Conservation (phyloP, 1,140 invertebrate species). For the Trinorchestia longiramus region DNA sequence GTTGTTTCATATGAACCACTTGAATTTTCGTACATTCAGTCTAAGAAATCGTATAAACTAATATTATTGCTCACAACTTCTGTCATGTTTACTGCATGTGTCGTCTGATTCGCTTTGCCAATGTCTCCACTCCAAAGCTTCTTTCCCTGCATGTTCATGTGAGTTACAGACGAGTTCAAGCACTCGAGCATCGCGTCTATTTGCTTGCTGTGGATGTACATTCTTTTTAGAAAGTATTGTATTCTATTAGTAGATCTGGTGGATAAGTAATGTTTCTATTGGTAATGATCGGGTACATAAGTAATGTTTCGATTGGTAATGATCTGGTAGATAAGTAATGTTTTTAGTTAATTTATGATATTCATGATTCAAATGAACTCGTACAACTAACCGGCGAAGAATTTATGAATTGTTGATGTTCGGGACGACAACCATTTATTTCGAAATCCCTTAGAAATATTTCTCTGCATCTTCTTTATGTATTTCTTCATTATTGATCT, state of each 20-base stretch:
- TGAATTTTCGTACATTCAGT: neutral
- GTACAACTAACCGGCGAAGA: too few species aligned
- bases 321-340: too few species aligned
- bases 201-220: neutral
- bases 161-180: neutral
- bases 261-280: neutral
- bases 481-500: neutral
- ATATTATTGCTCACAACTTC: neutral
- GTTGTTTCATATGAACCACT: neutral
- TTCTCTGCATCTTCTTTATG: neutral
- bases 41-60: neutral
- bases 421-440: too few species aligned
- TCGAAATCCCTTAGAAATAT: too few species aligned
- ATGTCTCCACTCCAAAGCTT: neutral
- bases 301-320: too few species aligned
- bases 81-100: neutral
- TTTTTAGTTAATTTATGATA: too few species aligned
- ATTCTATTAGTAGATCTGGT: neutral
- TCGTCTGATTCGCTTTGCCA: neutral
- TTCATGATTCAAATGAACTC: too few species aligned
- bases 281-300: too few species aligned
- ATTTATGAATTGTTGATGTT: too few species aligned
- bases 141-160: neutral
- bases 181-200: neutral
- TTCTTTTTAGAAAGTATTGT: neutral